Evolutionary conservation across 2,888 invertebrate genomes (phyloP), one percentile per base, ranked within the genome.

Genomic region (Leucania comma): DNA sequence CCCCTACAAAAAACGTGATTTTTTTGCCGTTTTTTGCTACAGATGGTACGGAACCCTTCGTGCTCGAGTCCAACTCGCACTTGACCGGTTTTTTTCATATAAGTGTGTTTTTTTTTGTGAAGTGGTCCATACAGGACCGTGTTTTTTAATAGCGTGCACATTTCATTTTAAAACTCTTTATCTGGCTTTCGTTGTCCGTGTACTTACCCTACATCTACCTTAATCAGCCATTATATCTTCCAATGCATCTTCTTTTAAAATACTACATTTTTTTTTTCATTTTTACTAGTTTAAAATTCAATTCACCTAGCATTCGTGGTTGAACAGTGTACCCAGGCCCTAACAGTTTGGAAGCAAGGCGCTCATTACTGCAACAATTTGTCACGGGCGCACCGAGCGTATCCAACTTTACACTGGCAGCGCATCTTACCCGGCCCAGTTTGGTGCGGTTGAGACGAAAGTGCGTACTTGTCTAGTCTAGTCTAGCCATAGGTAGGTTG

Each of bases 351-450:
- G 79, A 78, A 83, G 83, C 86, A 81, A 80, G 78, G 81, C 82
- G 85, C 88, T 91, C 91, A 90, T 91, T 91, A 91, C 90, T 86
- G 88, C 88, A 86, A 89, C 90, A 89, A 92, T 92, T 91, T 91
- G 90, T 92, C 91, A 89, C 86, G 80, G 81, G 86, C 83, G 84
- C 86, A 83, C 85, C 82, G 81, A 87, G 86, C 85, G 84, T 81
- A 81, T 80, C 83, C 83, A 86, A 88, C 89, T 87, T 87, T 83
- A 81, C 83, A 85, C 81, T 75, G 75, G 75, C 73, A 73, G 50
- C 63, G 64, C 64, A 73, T 66, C 80, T 77, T 82, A 83, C 75
- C 68, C 75, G 63, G 51, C 81, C 75, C 74, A 70, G 79, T 81
- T 82, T 83, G 76, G 74, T 76, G 83, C 61, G 66, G 75, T 78